Evolutionary conservation across 1,140 invertebrate genomes (phyloP).

Genomic region (Danaus plexippus): DNA sequence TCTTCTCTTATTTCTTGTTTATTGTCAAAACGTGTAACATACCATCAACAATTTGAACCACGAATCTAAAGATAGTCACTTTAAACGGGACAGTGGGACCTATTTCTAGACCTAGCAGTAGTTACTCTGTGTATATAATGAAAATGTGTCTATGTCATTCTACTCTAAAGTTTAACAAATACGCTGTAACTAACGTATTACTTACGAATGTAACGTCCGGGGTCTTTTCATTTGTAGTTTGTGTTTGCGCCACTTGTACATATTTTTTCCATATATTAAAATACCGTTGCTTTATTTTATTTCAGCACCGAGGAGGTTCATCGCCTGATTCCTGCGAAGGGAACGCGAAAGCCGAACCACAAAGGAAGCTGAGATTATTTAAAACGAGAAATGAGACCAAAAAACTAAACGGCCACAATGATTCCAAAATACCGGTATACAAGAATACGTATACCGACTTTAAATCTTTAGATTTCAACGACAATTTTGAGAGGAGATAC

Average conservation of each 20-base stretch:
- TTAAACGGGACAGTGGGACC: no score
- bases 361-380: slow-evolving; percentile 76
- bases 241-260: not conserved
- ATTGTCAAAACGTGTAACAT: no score
- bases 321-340: slow-evolving; percentile 72
- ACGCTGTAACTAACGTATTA: no score
- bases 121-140: no score
- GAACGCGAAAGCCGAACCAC: slow-evolving; percentile 67
- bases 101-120: no score
- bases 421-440: slow-evolving; percentile 39
- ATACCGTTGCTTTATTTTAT: slow-evolving; percentile 14
- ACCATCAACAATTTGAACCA: no score
- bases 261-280: not conserved
- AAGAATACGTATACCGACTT: slow-evolving; percentile 49
- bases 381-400: slow-evolving; percentile 82
- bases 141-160: no score
- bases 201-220: not conserved
- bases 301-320: slow-evolving; percentile 61
- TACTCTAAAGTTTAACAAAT: no score
- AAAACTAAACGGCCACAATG: slow-evolving; percentile 56
- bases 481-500: slow-evolving; percentile 58
- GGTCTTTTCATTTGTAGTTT: no score
- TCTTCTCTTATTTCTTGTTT: no score
- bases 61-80: no score
- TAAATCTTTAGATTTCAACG: slow-evolving; percentile 53